Base-by-base conservation (phyloP, 2,888 invertebrate species). In the Leptogaster cylindrica region DNA sequence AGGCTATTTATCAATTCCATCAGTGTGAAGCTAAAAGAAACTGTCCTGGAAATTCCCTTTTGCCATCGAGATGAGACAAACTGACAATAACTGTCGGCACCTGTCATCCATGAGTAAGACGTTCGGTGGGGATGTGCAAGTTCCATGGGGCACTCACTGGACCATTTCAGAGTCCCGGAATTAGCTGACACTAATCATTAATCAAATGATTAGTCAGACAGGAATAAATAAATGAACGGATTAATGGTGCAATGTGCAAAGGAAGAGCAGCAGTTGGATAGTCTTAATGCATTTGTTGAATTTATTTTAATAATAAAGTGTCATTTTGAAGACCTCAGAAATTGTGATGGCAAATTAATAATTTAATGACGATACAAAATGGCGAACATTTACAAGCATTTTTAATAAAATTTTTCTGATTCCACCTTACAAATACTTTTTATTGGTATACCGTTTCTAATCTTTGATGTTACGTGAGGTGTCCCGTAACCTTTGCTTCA, bases 41-140 rank as follows among this genome's bases (percentile, higher is more conserved):
- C 28, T 44, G 44, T 28, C 44, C 61, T 61, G 61, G 36, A 58
- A 28, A 28, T 61, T 44, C 44, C 61, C 44, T 41, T 18, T 18
- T n/a, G 20, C 16, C n/a, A 61, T 39, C 23, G 23, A 55, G 39
- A 36, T 36, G 55, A 55, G 55, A 55, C 55, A 64, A 64, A 10
- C 36, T 33, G 64, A 64, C 64, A 64, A 64, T 64, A 64, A 18
- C 33, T 64, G 64, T 64, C 64, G 64, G 64, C 64, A 64, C 64
- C 64, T 64, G 64, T 64, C 64, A 64, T 64, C 48, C 64, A 41
- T 16, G 31, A 18, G 25, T 28, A 33, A 55, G 20, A 10, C 23
- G 46, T 12, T 25, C 20, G 46, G 46, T 36, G n/a, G 20, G 12
- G 23, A 55, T 28, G 14, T 36, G 23, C 36, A 55, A 25, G 55